Percentiles rank a stretch among this genome's conserved stretches.
Evolutionary conservation across 2,113 vertebrate genomes (phyloP).

Genomic region (Carettochelys insculpta): DNA sequence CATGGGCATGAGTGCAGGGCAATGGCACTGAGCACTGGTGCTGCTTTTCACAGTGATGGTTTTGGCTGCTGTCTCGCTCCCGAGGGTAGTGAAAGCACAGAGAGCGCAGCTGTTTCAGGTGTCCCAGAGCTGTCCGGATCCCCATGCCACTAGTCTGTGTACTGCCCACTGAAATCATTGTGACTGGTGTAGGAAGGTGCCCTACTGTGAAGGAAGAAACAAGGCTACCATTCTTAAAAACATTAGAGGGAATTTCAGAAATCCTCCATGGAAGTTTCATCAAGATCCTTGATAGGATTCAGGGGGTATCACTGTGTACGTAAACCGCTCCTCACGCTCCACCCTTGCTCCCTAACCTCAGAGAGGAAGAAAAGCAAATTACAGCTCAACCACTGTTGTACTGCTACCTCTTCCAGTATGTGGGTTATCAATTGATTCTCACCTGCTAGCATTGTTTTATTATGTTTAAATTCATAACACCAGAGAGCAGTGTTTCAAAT

Average conservation of each 20-base stretch:
- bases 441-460: background rate
- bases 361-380: background rate
- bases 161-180: background rate
- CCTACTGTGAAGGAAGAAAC: background rate
- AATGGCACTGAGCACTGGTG: too few species aligned
- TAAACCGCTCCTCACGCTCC: background rate
- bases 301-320: background rate
- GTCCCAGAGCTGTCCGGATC: too few species aligned
- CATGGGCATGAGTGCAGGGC: too few species aligned
- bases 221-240: background rate
- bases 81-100: too few species aligned
- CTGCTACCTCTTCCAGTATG: background rate
- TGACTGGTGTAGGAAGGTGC: background rate
- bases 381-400: background rate
- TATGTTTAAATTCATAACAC: accelerated
- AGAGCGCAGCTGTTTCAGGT: too few species aligned
- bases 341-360: background rate
- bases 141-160: background rate
- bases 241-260: background rate
- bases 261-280: background rate
- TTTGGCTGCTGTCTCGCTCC: too few species aligned
- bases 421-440: background rate
- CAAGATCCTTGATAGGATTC: background rate
- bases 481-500: accelerated
- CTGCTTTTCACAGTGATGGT: too few species aligned